phyloP scores from a whole-genome alignment of 2,113 vertebrate species.

The Pterocles gutturalis region DNA sequence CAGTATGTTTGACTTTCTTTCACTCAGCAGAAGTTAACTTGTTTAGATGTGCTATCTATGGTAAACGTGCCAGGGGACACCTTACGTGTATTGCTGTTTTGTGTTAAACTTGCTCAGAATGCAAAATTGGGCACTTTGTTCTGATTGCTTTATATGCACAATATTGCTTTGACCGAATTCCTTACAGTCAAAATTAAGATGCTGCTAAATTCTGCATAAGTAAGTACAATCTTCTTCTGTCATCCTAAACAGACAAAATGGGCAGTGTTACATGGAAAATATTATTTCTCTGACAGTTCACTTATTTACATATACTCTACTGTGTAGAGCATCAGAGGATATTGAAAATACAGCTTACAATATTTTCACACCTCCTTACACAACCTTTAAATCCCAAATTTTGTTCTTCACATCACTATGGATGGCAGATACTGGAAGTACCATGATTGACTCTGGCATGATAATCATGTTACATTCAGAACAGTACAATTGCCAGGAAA shows the following conservation, averaged over 20 bases:
- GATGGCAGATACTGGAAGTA: not conserved
- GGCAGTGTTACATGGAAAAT: not conserved
- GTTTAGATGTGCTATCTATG: not conserved
- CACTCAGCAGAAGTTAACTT: not conserved
- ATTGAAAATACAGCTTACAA: not conserved
- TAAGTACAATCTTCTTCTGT: not conserved
- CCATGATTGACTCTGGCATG: not conserved
- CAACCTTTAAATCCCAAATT: not conserved
- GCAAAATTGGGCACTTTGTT: not conserved
- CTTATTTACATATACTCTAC: not conserved
- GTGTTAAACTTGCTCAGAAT: not conserved
- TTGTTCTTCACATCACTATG: not conserved
- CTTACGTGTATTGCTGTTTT: not conserved
- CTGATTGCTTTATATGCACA: not conserved
- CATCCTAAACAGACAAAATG: not conserved
- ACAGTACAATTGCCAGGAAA: not conserved
- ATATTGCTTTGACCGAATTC: slow-evolving; percentile 24
- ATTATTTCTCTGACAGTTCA: not conserved
- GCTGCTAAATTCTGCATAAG: not conserved
- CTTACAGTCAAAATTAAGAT: not conserved
- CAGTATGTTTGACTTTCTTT: not conserved
- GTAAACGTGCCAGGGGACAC: not conserved
- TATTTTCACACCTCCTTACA: not conserved
- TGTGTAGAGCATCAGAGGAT: not conserved
- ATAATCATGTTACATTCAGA: not conserved